phyloP scores from a whole-genome alignment of 2,113 vertebrate species.

The Pteruthius melanotis region DNA sequence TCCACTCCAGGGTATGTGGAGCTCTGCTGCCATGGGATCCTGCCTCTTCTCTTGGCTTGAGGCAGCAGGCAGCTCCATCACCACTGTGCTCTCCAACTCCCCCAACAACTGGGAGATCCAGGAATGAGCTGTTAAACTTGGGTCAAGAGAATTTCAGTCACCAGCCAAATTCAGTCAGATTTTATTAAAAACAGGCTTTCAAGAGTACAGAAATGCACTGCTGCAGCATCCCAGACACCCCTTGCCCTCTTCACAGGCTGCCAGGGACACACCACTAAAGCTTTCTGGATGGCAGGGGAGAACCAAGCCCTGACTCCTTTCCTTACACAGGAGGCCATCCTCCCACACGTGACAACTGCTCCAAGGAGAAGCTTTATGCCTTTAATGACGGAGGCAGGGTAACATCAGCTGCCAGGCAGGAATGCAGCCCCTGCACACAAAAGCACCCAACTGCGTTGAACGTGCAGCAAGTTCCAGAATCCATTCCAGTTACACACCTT shows the following conservation, averaged over 20 bases:
- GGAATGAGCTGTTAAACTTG: fast-evolving
- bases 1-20: not conserved
- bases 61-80: not conserved
- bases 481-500: not conserved
- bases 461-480: not conserved
- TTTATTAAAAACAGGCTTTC: not conserved
- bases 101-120: fast-evolving
- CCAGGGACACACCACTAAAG: not conserved
- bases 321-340: not conserved
- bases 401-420: not conserved
- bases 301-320: not conserved
- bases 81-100: not conserved
- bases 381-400: not conserved
- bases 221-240: not conserved
- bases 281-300: not conserved
- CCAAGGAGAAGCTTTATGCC: not conserved
- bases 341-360: not conserved
- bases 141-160: not conserved
- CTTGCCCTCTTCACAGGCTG: not conserved
- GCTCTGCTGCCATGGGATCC: fast-evolving
- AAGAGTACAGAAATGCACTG: not conserved
- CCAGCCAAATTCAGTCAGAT: not conserved
- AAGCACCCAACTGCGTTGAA: not conserved
- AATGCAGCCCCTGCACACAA: not conserved
- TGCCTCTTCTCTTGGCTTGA: not conserved